These are phyloP conservation scores for Sceloporus undulatus DNA, from an alignment of 2,113 vertebrate genomes.

Conservation along the genomic window DNA sequence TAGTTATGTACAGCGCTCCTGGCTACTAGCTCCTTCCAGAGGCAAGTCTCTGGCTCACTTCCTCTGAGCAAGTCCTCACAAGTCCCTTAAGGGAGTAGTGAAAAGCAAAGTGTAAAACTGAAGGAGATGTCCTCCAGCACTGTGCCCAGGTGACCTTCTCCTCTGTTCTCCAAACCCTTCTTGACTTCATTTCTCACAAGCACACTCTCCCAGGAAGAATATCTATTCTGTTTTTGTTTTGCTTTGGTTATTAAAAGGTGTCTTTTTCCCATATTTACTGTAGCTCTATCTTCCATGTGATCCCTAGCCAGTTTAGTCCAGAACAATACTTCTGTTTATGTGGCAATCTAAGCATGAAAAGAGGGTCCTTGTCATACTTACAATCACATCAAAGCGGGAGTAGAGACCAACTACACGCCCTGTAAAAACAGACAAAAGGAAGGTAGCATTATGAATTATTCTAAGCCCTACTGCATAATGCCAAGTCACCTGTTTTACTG, in stretches of 20 bases:
- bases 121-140: too few species aligned
- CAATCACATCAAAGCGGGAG: slow-evolving; percentile 95
- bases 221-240: background rate
- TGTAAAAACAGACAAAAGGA: slow-evolving; percentile 63
- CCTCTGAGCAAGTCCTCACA: too few species aligned
- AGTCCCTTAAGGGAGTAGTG: too few species aligned
- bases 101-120: too few species aligned
- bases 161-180: too few species aligned
- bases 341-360: background rate
- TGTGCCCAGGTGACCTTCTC: too few species aligned
- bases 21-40: too few species aligned
- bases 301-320: background rate
- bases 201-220: background rate
- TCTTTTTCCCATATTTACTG: background rate
- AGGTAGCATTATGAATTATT: background rate
- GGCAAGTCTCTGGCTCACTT: too few species aligned
- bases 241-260: background rate
- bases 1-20: too few species aligned
- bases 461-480: too few species aligned
- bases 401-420: slow-evolving; percentile 94
- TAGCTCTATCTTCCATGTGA: background rate
- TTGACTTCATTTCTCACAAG: too few species aligned
- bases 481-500: too few species aligned
- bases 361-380: slow-evolving; percentile 77
- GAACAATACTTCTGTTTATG: background rate